A percentile compares a stretch with the other conserved stretches of the same genome.
phyloP scores from a whole-genome alignment of 2,888 invertebrate species.

The Catonia carolina region DNA sequence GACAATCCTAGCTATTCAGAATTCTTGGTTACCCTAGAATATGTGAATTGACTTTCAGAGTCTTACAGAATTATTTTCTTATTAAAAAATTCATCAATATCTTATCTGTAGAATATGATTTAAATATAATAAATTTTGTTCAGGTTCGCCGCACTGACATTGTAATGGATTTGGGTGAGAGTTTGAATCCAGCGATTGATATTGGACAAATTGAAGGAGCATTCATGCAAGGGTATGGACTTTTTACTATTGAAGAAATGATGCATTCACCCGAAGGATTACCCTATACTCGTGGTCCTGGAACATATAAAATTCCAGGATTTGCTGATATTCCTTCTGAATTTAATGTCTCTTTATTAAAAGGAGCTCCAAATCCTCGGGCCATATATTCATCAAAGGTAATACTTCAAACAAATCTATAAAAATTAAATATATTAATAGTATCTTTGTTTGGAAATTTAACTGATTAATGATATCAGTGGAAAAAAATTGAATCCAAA shows the following conservation, averaged over 20 bases:
- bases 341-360: constrained; percentile 87
- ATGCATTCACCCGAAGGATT: constrained; percentile 78
- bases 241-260: constrained; percentile 85
- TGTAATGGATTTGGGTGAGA: constrained; percentile 94
- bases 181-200: constrained; percentile 93
- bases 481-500: too few species aligned
- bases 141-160: constrained; percentile 80
- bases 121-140: too few species aligned
- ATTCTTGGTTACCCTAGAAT: too few species aligned
- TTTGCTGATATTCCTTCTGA: constrained; percentile 86
- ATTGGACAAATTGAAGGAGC: constrained; percentile 95
- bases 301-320: constrained; percentile 89
- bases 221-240: constrained; percentile 89
- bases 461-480: too few species aligned
- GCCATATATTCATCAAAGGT: constrained; percentile 96
- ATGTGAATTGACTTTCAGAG: too few species aligned
- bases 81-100: too few species aligned
- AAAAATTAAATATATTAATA: background rate
- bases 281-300: constrained; percentile 80
- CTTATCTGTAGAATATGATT: too few species aligned
- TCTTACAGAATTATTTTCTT: too few species aligned
- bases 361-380: constrained; percentile 81
- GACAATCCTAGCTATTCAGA: too few species aligned
- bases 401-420: constrained; percentile 31
- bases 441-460: background rate